Base-by-base conservation (phyloP, 2,888 invertebrate genomes). In the Lacanobia oleracea region DNA sequence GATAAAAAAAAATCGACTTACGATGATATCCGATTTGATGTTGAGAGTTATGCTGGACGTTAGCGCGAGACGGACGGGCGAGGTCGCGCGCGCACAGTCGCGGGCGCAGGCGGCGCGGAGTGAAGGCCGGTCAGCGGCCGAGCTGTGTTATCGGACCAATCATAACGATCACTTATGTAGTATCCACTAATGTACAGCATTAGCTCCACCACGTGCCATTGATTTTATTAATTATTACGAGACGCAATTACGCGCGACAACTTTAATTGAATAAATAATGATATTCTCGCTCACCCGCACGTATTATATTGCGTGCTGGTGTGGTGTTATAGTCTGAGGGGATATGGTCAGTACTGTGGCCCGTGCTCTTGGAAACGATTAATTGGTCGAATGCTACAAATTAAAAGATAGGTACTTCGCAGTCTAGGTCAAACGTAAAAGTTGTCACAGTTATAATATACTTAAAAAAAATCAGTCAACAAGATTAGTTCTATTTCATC, bases 71-170 rank as follows among this genome's bases (percentile, higher is more conserved):
- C 88, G 88, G 86, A 88, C 91, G 90, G 88, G 86, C 92, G 93
- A 92, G 93, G 92, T 88, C 92, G 91, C 88, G 86, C 85, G n/a
- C 21, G 21, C 59, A 14, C 40, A 83, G 90, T 87, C 86, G 86
- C 87, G 87, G 84, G 87, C 87, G 82, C 86, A 69, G 69, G 48
- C 48, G 48, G 86, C 89, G 88, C 87, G 88, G 93, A 90, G 95
- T 95, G 95, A 95, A 95, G 95, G 95, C 91, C 95, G 95, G 95
- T 95, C 95, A 95, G 93, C 94, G 95, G 92, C 95, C 95, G 94
- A 90, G 92, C 94, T 88, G 86, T 89, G 87, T 94, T 94, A 95
- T 94, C 94, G 93, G 86, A 90, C 93, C 94, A 92, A 92, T 93
- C 92, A 88, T 92, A 92, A 91, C 89, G 89, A 93, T 91, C 91